phyloP scores from a whole-genome alignment of 2,797 vertebrate genomes.

The Lophura swinhoii region DNA sequence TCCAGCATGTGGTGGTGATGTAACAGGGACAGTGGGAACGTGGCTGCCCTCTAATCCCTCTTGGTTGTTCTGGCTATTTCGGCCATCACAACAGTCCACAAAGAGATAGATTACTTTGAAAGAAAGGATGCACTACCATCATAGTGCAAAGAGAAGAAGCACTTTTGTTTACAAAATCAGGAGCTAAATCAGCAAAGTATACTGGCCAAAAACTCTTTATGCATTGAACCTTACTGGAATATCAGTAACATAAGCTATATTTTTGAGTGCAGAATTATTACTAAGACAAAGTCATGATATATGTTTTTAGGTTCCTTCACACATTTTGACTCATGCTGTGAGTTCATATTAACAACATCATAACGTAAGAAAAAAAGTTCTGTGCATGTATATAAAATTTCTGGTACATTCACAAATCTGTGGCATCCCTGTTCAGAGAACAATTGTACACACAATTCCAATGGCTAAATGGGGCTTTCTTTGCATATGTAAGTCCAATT shows the following conservation, averaged over 20 bases:
- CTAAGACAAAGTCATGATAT: background rate
- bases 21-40: background rate
- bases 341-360: background rate
- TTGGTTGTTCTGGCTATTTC: background rate
- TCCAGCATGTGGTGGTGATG: background rate
- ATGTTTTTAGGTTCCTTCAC: background rate
- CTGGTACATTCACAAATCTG: background rate
- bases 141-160: rapidly evolving
- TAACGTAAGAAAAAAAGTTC: background rate
- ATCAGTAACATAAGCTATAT: background rate
- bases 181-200: background rate
- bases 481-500: background rate
- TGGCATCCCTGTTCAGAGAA: background rate
- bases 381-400: background rate
- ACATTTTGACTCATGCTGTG: background rate
- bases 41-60: background rate
- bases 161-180: background rate
- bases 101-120: background rate
- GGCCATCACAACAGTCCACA: background rate
- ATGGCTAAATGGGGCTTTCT: background rate
- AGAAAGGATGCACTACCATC: background rate
- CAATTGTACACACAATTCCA: background rate
- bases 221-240: background rate
- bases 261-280: background rate
- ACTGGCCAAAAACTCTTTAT: background rate